These are phyloP conservation scores for Tetragonula carbonaria DNA, from an alignment of 2,888 invertebrate species.

Conservation along the genomic window DNA sequence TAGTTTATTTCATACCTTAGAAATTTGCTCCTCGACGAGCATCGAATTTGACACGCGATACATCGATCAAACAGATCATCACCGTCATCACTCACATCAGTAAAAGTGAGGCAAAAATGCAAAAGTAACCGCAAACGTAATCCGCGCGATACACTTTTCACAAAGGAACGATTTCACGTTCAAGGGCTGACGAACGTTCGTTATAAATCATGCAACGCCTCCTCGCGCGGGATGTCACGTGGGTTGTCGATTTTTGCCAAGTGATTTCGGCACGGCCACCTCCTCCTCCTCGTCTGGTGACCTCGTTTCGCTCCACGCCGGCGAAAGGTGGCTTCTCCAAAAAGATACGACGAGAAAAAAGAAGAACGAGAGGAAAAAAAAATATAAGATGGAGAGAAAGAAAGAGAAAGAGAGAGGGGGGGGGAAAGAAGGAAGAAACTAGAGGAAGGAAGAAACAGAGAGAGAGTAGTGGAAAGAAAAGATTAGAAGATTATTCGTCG, in stretches of 20 bases:
- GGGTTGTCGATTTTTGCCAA: slow-evolving; percentile 23
- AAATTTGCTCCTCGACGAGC: not conserved
- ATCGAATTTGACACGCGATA: not conserved
- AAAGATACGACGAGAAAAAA: not conserved
- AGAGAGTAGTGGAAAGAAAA: slow-evolving; percentile 6
- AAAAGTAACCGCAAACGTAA: not conserved
- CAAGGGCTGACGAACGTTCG: slow-evolving; percentile 13
- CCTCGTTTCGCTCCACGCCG: not conserved
- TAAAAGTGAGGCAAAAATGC: not conserved
- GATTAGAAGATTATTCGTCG: slow-evolving; percentile 42
- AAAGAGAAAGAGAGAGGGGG: not conserved
- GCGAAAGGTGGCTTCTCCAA: not conserved
- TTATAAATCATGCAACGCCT: not conserved
- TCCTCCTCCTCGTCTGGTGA: not conserved
- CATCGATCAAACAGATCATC: not conserved
- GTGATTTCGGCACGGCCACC: slow-evolving; percentile 17
- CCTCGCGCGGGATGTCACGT: not conserved
- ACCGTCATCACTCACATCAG: not conserved
- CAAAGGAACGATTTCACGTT: slow-evolving; percentile 19
- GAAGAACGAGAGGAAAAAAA: too few species aligned
- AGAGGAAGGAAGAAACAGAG: too few species aligned
- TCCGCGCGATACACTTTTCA: slow-evolving; percentile 13
- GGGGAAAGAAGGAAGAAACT: too few species aligned
- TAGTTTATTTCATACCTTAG: too few species aligned
- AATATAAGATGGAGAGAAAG: not conserved